A percentile compares a stretch with the other conserved stretches of the same genome.
Evolutionary conservation across 2,888 invertebrate genomes (phyloP).

Genomic region (Drosophila nigricruria): DNA sequence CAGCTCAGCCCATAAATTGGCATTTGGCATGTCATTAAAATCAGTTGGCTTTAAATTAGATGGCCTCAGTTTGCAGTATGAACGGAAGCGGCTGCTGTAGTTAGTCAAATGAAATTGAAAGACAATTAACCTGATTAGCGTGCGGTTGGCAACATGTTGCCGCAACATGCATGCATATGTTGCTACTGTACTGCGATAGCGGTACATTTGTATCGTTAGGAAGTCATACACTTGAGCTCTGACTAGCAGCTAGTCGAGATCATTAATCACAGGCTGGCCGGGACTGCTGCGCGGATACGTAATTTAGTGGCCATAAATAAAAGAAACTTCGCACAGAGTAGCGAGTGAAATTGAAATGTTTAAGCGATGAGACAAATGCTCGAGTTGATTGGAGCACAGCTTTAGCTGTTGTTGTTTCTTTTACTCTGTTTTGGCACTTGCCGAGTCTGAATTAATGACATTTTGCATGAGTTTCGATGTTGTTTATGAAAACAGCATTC

Average conservation of each 20-base stretch:
- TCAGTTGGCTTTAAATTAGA: constrained; percentile 37
- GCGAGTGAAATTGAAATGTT: constrained; percentile 79
- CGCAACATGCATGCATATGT: constrained; percentile 51
- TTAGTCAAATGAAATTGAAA: constrained; percentile 73
- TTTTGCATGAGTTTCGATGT: constrained; percentile 74
- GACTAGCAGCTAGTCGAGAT: constrained; percentile 54
- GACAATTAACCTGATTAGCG: constrained; percentile 80
- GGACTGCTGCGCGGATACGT: constrained; percentile 68
- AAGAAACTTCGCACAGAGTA: constrained; percentile 62
- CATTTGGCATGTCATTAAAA: constrained; percentile 61
- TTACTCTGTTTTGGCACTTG: constrained; percentile 52
- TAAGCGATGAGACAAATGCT: constrained; percentile 80
- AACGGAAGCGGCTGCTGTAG: constrained; percentile 50
- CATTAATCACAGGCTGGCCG: constrained; percentile 68
- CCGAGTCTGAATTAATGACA: constrained; percentile 70
- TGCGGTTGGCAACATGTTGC: constrained; percentile 66
- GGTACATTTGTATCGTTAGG: constrained; percentile 66
- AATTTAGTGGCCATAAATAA: constrained; percentile 80
- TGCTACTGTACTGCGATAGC: constrained; percentile 65
- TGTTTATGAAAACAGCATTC: constrained; percentile 79
- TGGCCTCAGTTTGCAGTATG: constrained; percentile 22
- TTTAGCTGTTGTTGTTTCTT: constrained; percentile 17
- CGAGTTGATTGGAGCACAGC: constrained; percentile 73
- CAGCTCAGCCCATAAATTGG: constrained; percentile 51
- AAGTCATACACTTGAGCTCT: constrained; percentile 38